These are phyloP conservation scores for Eupithecia subfuscata DNA, from an alignment of 2,888 invertebrate species.

Conservation along the genomic window DNA sequence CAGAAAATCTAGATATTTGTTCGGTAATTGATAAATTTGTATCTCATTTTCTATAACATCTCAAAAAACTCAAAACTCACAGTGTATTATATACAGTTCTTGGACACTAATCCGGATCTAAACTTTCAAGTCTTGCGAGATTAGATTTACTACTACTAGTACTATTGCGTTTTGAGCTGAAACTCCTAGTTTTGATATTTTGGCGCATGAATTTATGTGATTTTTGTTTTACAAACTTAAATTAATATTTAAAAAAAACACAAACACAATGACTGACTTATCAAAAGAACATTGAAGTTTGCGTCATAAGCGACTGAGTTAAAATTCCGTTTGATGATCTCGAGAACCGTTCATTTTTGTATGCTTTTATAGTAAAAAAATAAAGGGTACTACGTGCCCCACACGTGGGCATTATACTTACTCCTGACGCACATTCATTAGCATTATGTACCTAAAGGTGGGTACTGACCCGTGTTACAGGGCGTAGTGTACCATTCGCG, in stretches of 20 bases:
- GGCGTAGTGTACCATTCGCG: too few relatives aligned
- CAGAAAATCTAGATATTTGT: neutral
- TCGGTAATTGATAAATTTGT: neutral
- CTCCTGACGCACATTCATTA: neutral
- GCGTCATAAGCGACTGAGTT: neutral
- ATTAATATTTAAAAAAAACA: too few relatives aligned
- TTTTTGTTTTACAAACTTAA: neutral
- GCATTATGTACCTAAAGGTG: neutral
- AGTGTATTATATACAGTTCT: neutral
- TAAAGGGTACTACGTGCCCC: neutral
- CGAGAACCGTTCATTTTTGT: neutral
- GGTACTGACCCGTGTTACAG: too few relatives aligned
- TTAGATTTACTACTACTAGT: too few relatives aligned
- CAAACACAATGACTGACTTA: neutral
- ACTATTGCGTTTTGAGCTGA: neutral
- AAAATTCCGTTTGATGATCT: neutral
- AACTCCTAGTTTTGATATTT: neutral
- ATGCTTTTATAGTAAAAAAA: neutral
- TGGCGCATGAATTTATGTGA: neutral
- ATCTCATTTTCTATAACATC: neutral
- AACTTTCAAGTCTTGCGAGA: neutral
- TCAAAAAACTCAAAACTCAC: neutral
- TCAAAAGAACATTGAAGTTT: neutral
- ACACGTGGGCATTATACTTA: neutral
- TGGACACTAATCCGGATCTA: neutral